A percentile compares a stretch with the other conserved stretches of the same genome.
phyloP scores from a whole-genome alignment of 2,888 invertebrate species.

The Hipparchia semele region DNA sequence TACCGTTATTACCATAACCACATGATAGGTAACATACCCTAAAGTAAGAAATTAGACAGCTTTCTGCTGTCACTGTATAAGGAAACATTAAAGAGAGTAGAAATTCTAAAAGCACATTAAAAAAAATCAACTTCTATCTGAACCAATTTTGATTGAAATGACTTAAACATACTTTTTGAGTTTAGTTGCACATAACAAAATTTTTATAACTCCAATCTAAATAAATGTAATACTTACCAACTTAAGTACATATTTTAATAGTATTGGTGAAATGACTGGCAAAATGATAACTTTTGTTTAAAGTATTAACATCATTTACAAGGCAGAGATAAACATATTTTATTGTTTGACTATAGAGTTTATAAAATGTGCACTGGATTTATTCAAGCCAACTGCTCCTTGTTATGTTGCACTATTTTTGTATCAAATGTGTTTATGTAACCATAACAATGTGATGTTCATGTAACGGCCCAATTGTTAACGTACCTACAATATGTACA shows the following conservation, averaged over 20 bases:
- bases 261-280: not conserved
- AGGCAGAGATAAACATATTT: conserved; percentile 9
- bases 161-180: too few species aligned
- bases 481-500: conserved; percentile 40
- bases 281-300: not conserved
- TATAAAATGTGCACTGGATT: conserved; percentile 20
- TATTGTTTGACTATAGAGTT: conserved; percentile 13
- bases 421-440: conserved; percentile 52
- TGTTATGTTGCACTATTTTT: conserved; percentile 13
- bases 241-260: not conserved
- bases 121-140: too few species aligned
- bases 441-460: conserved; percentile 60
- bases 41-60: too few species aligned
- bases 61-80: too few species aligned
- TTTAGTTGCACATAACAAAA: too few species aligned
- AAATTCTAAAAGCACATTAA: too few species aligned
- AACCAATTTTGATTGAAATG: too few species aligned
- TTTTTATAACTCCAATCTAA: not conserved
- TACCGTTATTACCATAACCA: too few species aligned
- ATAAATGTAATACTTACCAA: too few species aligned
- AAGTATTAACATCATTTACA: not conserved
- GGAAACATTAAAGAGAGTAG: too few species aligned
- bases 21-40: too few species aligned
- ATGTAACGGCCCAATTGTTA: conserved; percentile 56
- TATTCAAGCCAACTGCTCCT: conserved; percentile 13